phyloP scores from a whole-genome alignment of 2,113 vertebrate species.

The Nycticorax nycticorax region DNA sequence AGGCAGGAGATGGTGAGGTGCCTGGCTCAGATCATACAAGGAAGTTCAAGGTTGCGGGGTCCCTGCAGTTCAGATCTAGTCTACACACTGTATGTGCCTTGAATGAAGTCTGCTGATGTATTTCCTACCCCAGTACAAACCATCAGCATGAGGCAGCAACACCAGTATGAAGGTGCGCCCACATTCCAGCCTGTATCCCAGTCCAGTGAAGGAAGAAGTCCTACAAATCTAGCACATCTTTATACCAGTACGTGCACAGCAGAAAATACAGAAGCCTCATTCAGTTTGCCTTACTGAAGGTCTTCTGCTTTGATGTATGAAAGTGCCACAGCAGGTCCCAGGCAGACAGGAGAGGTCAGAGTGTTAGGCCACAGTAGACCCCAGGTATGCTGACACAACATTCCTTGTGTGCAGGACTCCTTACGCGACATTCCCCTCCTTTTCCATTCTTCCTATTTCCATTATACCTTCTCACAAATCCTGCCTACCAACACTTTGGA shows the following conservation, averaged over 20 bases:
- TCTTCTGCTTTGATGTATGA: background rate
- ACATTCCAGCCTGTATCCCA: background rate
- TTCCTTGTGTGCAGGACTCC: background rate
- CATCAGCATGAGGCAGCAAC: background rate
- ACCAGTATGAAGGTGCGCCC: background rate
- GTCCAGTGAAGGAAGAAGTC: background rate
- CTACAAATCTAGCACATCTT: background rate
- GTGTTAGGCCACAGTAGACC: background rate
- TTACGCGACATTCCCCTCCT: background rate
- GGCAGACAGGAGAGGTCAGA: accelerated
- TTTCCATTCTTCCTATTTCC: background rate
- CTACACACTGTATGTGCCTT: background rate
- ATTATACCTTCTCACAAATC: background rate
- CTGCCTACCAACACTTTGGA: background rate
- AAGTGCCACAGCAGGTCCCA: background rate
- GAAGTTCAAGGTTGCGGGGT: background rate
- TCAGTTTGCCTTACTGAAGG: background rate
- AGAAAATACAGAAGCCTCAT: background rate
- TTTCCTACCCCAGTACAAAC: background rate
- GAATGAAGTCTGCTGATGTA: background rate
- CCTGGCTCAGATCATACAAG: background rate
- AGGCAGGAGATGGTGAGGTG: background rate
- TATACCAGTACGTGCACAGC: too few species aligned
- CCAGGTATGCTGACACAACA: background rate
- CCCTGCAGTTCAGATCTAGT: background rate